Conservation (phyloP, 2,113 vertebrate genomes). For the Suricata suricatta region DNA sequence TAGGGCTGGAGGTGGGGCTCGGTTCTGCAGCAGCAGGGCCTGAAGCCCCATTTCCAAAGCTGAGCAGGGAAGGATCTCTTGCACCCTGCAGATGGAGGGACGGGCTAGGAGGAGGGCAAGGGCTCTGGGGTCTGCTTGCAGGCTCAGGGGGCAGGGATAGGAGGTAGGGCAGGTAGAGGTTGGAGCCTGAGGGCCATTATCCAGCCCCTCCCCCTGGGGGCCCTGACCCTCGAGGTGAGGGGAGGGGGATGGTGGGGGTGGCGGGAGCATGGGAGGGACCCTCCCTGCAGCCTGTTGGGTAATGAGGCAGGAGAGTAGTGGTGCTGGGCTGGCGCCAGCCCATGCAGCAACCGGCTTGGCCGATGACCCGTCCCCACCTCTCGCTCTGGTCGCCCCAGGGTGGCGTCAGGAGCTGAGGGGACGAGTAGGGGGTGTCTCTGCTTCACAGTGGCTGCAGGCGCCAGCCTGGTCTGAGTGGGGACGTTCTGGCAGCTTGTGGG, state of each 20-base stretch:
- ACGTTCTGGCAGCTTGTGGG: background rate
- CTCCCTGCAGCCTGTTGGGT: background rate
- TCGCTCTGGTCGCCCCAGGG: background rate
- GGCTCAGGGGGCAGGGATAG: background rate
- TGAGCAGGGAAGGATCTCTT: background rate
- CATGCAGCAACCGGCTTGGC: background rate
- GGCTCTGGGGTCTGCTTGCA: background rate
- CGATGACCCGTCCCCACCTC: conserved; percentile 35
- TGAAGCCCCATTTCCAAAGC: background rate
- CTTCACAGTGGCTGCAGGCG: background rate
- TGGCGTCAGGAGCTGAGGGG: background rate
- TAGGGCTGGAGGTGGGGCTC: background rate
- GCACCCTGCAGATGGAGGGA: background rate
- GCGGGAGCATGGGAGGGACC: background rate
- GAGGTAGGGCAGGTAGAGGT: background rate
- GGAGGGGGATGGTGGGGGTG: too few relatives aligned
- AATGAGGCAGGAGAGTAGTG: background rate
- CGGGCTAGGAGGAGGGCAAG: background rate
- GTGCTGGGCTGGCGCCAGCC: background rate
- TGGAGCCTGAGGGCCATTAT: background rate
- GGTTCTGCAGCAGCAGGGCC: background rate
- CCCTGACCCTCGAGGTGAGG: background rate
- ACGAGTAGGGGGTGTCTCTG: background rate
- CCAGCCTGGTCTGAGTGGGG: background rate
- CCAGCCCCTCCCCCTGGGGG: background rate